Evolutionary conservation across 2,113 vertebrate genomes (phyloP).

Genomic region (Hemiprocne comata): DNA sequence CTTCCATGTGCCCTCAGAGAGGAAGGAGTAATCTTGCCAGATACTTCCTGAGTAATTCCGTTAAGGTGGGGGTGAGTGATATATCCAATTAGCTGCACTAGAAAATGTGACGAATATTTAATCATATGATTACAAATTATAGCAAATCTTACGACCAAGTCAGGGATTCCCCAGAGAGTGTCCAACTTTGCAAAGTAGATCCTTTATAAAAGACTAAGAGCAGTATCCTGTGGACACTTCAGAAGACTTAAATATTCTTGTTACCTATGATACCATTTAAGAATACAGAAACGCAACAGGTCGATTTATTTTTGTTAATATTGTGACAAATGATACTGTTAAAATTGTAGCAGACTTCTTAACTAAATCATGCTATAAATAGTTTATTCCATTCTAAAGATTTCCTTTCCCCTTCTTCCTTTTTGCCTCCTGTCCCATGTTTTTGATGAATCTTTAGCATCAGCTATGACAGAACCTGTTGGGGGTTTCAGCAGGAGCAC

Average conservation of each 20-base stretch:
- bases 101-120: neutral
- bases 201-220: neutral
- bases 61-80: neutral
- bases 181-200: neutral
- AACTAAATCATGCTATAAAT: neutral
- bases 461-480: neutral
- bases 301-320: neutral
- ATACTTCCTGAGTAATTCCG: neutral
- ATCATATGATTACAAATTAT: neutral
- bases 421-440: neutral
- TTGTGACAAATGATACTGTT: neutral
- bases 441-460: neutral
- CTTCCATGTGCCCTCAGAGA: neutral
- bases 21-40: neutral
- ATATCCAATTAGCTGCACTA: neutral
- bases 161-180: neutral
- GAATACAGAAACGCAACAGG: neutral
- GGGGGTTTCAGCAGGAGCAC: neutral
- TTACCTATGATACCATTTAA: neutral
- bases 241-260: neutral
- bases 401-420: neutral
- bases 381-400: neutral
- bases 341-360: neutral
- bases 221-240: neutral
- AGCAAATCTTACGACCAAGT: neutral